Conservation (phyloP, 2,888 invertebrate species). For the Andrena chrysosceles region DNA sequence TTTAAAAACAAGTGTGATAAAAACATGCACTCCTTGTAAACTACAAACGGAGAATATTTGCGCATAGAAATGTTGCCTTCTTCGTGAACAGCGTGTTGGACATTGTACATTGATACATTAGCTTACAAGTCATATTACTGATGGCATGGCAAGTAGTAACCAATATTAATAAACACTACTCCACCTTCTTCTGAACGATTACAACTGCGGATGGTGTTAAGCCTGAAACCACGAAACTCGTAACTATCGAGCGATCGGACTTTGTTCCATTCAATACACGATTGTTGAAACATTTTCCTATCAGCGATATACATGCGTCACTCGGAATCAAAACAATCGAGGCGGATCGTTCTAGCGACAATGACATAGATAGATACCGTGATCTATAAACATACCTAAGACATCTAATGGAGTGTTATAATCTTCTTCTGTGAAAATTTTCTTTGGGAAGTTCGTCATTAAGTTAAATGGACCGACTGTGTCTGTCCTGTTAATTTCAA, state of each 20-base stretch:
- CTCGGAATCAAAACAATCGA: neutral
- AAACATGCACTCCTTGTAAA: constrained; percentile 34
- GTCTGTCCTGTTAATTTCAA: constrained; percentile 93
- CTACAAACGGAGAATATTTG: constrained; percentile 51
- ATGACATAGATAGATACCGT: neutral
- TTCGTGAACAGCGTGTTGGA: constrained; percentile 50
- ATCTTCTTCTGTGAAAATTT: constrained; percentile 94
- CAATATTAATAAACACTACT: constrained; percentile 62
- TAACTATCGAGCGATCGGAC: constrained; percentile 25
- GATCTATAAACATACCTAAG: constrained; percentile 88
- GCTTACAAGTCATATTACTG: constrained; percentile 55
- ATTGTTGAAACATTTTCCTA: neutral
- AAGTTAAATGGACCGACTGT: constrained; percentile 90
- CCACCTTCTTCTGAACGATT: constrained; percentile 88
- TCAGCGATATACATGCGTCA: neutral
- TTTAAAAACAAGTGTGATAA: constrained; percentile 33
- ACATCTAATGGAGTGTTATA: constrained; percentile 94
- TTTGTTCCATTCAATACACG: neutral
- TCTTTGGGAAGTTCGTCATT: constrained; percentile 96
- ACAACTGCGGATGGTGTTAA: constrained; percentile 94
- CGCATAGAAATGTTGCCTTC: constrained; percentile 26
- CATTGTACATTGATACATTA: constrained; percentile 59
- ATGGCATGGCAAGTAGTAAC: constrained; percentile 23
- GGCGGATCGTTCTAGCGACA: neutral
- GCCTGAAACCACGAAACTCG: constrained; percentile 86